phyloP scores from a whole-genome alignment of 2,888 invertebrate genomes.

The Drosophila acutilabella region DNA sequence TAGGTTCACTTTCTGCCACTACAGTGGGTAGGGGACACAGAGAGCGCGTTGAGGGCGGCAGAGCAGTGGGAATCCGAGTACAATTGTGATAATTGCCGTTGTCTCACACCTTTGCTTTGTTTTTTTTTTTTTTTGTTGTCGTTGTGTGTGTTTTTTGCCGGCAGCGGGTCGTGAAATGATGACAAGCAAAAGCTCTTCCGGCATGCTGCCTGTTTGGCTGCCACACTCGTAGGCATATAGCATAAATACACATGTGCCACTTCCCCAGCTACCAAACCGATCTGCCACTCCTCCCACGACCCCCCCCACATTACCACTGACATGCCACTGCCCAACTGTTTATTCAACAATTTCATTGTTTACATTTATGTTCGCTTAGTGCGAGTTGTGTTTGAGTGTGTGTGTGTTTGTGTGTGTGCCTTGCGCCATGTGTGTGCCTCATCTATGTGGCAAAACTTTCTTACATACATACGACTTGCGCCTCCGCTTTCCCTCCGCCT shows the following conservation, averaged over 20 bases:
- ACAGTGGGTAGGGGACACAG: no score
- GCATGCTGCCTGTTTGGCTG: slow-evolving; percentile 61
- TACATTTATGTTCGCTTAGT: slow-evolving; percentile 70
- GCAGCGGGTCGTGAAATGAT: slow-evolving; percentile 77
- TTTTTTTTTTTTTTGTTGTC: background rate
- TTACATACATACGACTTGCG: slow-evolving; percentile 27
- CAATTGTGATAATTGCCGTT: slow-evolving; percentile 81
- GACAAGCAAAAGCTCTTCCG: slow-evolving; percentile 79
- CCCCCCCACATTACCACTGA: background rate
- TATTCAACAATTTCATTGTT: slow-evolving; percentile 80
- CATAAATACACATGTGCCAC: slow-evolving; percentile 26
- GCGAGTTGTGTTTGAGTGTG: slow-evolving; percentile 8
- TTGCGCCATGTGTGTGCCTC: slow-evolving; percentile 42
- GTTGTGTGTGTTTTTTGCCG: slow-evolving; percentile 30
- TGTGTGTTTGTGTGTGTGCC: slow-evolving; percentile 17
- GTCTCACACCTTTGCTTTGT: slow-evolving; percentile 63
- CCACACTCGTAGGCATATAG: slow-evolving; percentile 42
- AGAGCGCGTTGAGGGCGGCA: background rate
- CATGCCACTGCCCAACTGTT: slow-evolving; percentile 40
- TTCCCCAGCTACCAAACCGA: background rate
- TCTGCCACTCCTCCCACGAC: background rate
- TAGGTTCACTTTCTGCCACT: slow-evolving; percentile 38
- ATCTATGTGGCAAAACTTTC: slow-evolving; percentile 46
- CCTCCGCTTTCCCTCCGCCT: background rate
- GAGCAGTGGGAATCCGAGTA: slow-evolving; percentile 19